Evolutionary conservation across 2,113 vertebrate genomes (phyloP), one percentile per base, ranked within the genome.

Genomic region (Dermatemys mawii): DNA sequence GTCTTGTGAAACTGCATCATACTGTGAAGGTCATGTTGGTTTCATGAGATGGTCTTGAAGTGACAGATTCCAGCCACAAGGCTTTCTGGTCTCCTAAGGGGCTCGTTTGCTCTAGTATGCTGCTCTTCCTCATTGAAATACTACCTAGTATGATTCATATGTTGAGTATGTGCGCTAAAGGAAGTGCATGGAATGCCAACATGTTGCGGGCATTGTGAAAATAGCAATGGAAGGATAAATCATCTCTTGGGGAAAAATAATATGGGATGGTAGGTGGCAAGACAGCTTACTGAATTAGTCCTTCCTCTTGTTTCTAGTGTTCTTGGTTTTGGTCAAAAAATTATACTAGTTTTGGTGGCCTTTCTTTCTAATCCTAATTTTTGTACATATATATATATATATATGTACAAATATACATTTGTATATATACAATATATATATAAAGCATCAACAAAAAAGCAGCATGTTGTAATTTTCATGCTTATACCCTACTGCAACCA

Each of bases 251-350:
- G 92, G 93, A 93, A 83, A 94, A 90, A 95, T 53, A 95, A 85
- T 89, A 94, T 54, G 85, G 92, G 94, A 81, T 94, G 94, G 87
- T 95, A 96, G 95, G 70, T 94, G 80, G 80, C 78, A 93, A 92
- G 78, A 94, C 55, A 87, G 82, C 96, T 94, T 94, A 93, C 78
- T 50, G 63, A 95, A 89, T 80, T 96, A 95, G 92, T 87, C 82
- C 96, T 83, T 96, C 87, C 63, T 91, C 86, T 94, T 86, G 44
- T 93, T 94, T 94, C 49, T 87, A 87, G 80, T 91, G 32, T 83
- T 93, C 90, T 87, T 1, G 89, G 82, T 81, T 96, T 85, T 81
- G 91, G 87, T 90, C 70, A 91, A 55, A 48, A 81, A 53, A 81
- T 38, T 29, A 85, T 89, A 81, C 76, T 51, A 53, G 54, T 95